Evolutionary conservation across 2,888 invertebrate species (phyloP).

Genomic region (Lasioglossum vierecki): DNA sequence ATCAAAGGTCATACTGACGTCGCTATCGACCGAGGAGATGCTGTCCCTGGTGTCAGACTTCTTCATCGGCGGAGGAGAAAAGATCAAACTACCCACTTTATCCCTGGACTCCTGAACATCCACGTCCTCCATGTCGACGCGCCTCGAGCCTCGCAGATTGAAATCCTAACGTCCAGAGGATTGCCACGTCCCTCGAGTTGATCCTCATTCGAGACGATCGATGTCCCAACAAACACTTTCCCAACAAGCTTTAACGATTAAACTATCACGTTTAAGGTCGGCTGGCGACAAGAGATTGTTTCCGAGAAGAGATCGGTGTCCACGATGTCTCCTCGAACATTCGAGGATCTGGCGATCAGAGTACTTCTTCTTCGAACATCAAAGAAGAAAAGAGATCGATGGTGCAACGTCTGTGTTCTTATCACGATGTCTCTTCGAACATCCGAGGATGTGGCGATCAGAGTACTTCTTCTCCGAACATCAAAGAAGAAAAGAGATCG

Average conservation of each 20-base stretch:
- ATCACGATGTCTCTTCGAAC: too few species aligned
- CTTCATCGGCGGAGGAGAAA: conserved; percentile 84
- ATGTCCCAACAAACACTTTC: neutral
- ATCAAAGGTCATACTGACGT: conserved; percentile 86
- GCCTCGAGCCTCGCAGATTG: neutral
- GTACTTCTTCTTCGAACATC: too few species aligned
- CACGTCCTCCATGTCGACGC: conserved; percentile 76
- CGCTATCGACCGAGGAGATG: conserved; percentile 87
- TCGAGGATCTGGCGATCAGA: too few species aligned
- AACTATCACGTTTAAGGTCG: conserved; percentile 5
- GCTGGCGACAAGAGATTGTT: neutral
- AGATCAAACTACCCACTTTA: conserved; percentile 79
- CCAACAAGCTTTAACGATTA: neutral
- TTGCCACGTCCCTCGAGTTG: neutral
- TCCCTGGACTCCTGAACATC: conserved; percentile 81
- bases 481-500: too few species aligned
- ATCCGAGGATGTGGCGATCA: too few species aligned
- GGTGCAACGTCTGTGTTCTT: too few species aligned
- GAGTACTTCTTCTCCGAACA: too few species aligned
- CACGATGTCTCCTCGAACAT: too few species aligned
- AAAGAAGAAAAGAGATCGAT: too few species aligned
- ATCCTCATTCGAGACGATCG: conserved; percentile 39
- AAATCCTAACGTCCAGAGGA: neutral
- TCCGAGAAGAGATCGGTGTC: neutral
- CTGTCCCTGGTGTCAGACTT: conserved; percentile 86